A percentile compares a stretch with the other conserved stretches of the same genome.
Evolutionary conservation across 2,113 vertebrate species (phyloP).

Genomic region (Sebastes schlegelii): DNA sequence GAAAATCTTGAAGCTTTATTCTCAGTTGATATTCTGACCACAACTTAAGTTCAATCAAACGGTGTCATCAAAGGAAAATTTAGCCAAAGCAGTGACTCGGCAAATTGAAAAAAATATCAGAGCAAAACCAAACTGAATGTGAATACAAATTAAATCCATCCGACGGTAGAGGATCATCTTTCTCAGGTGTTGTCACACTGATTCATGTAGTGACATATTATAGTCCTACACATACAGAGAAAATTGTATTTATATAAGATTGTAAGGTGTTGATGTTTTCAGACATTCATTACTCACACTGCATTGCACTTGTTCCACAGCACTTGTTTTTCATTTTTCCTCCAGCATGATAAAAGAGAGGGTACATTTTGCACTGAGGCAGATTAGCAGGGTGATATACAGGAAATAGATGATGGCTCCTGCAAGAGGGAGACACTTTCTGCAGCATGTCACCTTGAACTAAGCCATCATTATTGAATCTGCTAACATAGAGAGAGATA

Average conservation of each 20-base stretch:
- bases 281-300: conserved; percentile 6
- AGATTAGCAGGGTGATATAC: conserved; percentile 42
- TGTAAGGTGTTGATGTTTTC: conserved; percentile 28
- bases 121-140: conserved; percentile 7
- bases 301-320: background rate
- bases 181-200: conserved; percentile 2
- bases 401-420: conserved; percentile 29
- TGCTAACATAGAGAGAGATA: conserved; percentile 22
- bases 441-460: conserved; percentile 57
- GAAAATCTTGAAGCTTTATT: conserved; percentile 14
- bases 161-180: background rate
- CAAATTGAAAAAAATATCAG: conserved; percentile 6
- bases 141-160: conserved; percentile 10
- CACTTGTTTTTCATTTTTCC: background rate
- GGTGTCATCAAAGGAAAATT: conserved; percentile 12
- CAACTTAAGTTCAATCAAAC: conserved; percentile 18
- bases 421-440: conserved; percentile 24
- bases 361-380: conserved; percentile 19
- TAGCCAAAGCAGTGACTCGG: background rate
- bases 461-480: conserved; percentile 47
- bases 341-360: conserved; percentile 14
- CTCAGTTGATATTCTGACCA: background rate
- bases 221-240: background rate
- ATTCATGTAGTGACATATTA: background rate
- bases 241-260: background rate